phyloP scores from a whole-genome alignment of 2,113 vertebrate species.

The Ciconia boyciana region DNA sequence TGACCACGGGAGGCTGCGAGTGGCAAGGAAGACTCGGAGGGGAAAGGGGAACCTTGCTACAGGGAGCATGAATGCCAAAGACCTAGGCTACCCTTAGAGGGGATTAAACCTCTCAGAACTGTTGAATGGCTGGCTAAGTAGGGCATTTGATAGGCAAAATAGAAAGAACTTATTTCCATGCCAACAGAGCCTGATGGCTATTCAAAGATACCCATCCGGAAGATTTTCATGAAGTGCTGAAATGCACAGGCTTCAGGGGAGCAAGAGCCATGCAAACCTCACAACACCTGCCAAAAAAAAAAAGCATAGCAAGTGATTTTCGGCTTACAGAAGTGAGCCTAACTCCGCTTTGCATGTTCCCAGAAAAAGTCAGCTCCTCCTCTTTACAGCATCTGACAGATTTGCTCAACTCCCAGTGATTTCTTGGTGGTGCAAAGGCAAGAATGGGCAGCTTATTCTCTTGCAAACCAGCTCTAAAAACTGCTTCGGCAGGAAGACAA shows the following conservation, averaged over 20 bases:
- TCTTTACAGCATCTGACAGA: neutral
- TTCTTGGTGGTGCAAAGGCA: neutral
- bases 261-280: slow-evolving; percentile 40
- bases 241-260: slow-evolving; percentile 8
- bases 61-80: neutral
- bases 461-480: neutral
- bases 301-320: slow-evolving; percentile 5
- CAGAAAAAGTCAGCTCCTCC: neutral
- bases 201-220: slow-evolving; percentile 63
- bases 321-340: neutral
- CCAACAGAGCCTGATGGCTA: slow-evolving; percentile 54
- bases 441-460: neutral
- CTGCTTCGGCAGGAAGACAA: neutral
- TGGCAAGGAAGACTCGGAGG: neutral
- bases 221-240: slow-evolving; percentile 71
- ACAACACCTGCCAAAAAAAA: slow-evolving; percentile 19
- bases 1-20: neutral
- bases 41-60: neutral
- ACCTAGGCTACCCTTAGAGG: neutral
- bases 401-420: neutral
- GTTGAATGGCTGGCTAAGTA: slow-evolving; percentile 42
- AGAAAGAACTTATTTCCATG: slow-evolving; percentile 44
- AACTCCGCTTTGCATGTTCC: slow-evolving; percentile 24
- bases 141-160: slow-evolving; percentile 71
- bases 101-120: neutral